Evolutionary conservation across 1,140 invertebrate genomes (phyloP).

Genomic region (Anoplolepis gracilipes): DNA sequence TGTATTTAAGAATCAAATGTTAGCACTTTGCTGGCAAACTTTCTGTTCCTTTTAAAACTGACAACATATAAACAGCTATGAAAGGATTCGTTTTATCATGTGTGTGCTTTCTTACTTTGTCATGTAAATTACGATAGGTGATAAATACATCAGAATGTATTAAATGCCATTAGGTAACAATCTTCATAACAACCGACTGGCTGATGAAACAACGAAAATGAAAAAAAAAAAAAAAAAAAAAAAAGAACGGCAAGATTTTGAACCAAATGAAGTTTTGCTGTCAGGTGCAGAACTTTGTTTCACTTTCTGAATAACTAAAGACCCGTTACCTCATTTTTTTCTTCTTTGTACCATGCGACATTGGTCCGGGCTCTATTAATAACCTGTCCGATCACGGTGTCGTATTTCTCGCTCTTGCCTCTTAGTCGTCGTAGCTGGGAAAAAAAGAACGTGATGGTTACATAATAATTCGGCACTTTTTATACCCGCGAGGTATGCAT

Average conservation of each 20-base stretch:
- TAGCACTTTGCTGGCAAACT: neutral
- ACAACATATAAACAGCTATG: neutral
- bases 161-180: neutral
- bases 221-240: neutral
- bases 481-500: neutral
- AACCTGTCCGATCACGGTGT: conserved; percentile 16
- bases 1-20: neutral
- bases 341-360: conserved; percentile 45
- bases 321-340: conserved; percentile 55
- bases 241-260: neutral
- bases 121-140: neutral
- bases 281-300: neutral
- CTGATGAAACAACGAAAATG: neutral
- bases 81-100: neutral
- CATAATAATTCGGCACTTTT: conserved; percentile 13
- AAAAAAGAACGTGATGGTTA: neutral
- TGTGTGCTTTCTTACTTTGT: neutral
- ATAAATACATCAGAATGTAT: neutral
- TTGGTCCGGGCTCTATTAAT: conserved; percentile 53
- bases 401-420: conserved; percentile 39
- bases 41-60: neutral
- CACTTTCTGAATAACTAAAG: neutral
- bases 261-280: neutral
- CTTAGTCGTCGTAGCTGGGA: conserved; percentile 34
- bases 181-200: neutral